Percentiles rank a stretch among this genome's conserved stretches.
These are phyloP conservation scores for Coluber constrictor DNA, from an alignment of 2,797 vertebrate species.

Conservation along the genomic window DNA sequence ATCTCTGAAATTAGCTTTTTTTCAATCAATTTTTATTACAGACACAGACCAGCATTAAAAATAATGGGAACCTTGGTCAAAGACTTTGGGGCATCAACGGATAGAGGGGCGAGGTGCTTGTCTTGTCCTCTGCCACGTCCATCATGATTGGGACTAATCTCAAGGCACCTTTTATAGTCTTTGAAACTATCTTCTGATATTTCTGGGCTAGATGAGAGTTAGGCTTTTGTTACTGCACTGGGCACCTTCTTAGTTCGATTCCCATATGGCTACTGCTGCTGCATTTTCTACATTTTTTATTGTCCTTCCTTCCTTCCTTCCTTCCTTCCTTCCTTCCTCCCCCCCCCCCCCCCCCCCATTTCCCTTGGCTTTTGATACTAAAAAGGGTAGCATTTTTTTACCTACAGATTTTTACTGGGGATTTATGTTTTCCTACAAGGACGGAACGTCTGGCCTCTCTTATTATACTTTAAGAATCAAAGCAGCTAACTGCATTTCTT, in stretches of 20 bases:
- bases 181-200: conserved; percentile 56
- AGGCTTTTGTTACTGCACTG: conserved; percentile 44
- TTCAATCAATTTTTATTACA: no score
- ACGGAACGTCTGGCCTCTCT: conserved; percentile 52
- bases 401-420: conserved; percentile 53
- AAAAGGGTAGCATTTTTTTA: conserved; percentile 57
- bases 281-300: conserved; percentile 22
- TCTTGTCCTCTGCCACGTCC: not conserved
- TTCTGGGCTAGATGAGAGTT: conserved; percentile 51
- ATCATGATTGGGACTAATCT: not conserved
- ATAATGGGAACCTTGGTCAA: conserved; percentile 36
- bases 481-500: conserved; percentile 68
- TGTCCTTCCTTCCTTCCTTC: not conserved
- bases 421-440: conserved; percentile 66
- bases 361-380: conserved; percentile 58
- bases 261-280: conserved; percentile 8
- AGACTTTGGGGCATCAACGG: conserved; percentile 48
- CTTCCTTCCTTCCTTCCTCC: not conserved
- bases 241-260: not conserved
- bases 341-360: no score
- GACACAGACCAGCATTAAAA: no score
- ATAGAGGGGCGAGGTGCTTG: not conserved
- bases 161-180: conserved; percentile 44
- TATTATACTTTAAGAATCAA: conserved; percentile 69
- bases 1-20: not conserved